These are phyloP conservation scores for Eilema caniola DNA, from an alignment of 2,888 invertebrate species.

Conservation along the genomic window DNA sequence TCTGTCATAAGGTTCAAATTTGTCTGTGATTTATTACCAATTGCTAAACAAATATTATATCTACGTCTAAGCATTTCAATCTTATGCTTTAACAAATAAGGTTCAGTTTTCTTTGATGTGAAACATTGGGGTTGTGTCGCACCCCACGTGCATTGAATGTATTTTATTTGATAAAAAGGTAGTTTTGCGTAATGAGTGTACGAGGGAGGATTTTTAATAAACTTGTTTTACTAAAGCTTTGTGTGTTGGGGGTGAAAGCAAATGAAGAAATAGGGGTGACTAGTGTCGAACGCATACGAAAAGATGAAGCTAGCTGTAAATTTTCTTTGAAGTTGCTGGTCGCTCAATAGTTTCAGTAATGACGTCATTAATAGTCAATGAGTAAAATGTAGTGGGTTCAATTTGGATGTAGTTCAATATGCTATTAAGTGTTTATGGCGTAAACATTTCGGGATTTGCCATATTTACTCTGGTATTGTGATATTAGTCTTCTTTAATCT, in stretches of 20 bases:
- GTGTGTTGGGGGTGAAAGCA: background rate
- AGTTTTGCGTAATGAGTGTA: constrained; percentile 39
- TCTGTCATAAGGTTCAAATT: background rate
- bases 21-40: background rate
- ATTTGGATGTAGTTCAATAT: background rate
- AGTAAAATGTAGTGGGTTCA: background rate
- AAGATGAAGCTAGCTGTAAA: background rate
- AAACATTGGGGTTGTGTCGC: background rate
- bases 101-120: background rate
- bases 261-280: background rate
- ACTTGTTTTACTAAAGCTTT: constrained; percentile 15
- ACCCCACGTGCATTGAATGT: constrained; percentile 7
- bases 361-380: background rate
- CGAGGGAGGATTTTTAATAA: constrained; percentile 38
- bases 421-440: no score
- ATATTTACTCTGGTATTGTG: no score
- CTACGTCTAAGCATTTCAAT: background rate
- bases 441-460: no score
- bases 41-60: background rate
- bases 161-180: constrained; percentile 47
- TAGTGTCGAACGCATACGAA: background rate
- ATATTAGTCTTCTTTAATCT: no score
- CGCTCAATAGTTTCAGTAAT: background rate
- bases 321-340: background rate
- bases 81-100: background rate